Evolutionary conservation across 2,113 vertebrate species (phyloP).

Genomic region (Sigmodon hispidus): DNA sequence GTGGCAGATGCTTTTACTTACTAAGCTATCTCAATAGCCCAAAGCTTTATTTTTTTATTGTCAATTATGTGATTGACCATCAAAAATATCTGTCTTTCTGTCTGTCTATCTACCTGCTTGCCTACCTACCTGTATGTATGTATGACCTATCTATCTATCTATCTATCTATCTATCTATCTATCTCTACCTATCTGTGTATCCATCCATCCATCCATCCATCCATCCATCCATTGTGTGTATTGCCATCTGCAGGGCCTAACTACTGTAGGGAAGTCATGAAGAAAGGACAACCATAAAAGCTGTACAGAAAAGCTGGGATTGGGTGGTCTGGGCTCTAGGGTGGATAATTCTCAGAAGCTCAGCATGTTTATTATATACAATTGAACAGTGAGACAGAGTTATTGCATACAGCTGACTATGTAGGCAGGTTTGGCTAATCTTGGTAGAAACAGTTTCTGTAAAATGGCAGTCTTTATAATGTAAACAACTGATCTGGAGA

Average conservation of each 20-base stretch:
- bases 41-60: not conserved
- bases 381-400: not conserved
- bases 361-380: not conserved
- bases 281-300: not conserved
- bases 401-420: not conserved
- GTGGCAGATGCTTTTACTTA: not conserved
- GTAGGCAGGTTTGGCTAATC: not conserved
- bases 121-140: not conserved
- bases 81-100: not conserved
- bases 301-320: not conserved
- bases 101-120: not conserved
- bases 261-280: not conserved
- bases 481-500: not conserved
- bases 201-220: not conserved
- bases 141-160: no score
- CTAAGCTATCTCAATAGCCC: not conserved
- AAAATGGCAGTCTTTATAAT: not conserved
- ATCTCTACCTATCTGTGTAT: no score
- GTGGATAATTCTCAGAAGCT: not conserved
- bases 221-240: not conserved
- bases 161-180: no score
- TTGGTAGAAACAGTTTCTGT: not conserved
- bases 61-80: not conserved
- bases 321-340: not conserved
- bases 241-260: not conserved